A percentile compares a stretch with the other conserved stretches of the same genome.
These are phyloP conservation scores for Agonopterix heracliana DNA, from an alignment of 2,888 invertebrate species.

Conservation along the genomic window DNA sequence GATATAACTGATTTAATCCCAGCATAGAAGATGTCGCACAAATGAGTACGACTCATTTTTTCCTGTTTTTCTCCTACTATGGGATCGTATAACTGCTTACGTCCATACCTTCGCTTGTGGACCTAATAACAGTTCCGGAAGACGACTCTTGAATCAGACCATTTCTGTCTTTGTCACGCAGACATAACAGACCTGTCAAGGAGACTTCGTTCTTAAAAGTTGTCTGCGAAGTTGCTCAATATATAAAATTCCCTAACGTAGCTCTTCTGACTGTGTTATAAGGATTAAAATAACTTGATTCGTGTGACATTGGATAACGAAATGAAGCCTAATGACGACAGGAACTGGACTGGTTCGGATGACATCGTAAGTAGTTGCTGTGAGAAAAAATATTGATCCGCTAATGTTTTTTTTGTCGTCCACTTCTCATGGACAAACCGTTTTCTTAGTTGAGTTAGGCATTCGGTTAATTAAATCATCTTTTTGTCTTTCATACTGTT, in stretches of 20 bases:
- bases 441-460: background rate
- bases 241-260: too few species aligned
- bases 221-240: too few species aligned
- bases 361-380: conserved; percentile 18
- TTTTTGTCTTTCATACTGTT: too few species aligned
- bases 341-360: conserved; percentile 42
- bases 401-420: conserved; percentile 1
- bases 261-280: too few species aligned
- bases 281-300: too few species aligned
- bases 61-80: conserved; percentile 7
- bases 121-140: too few species aligned
- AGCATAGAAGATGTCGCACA: conserved; percentile 4
- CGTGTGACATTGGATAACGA: too few species aligned
- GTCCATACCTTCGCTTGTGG: background rate
- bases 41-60: conserved; percentile 5
- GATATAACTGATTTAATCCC: background rate
- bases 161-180: too few species aligned
- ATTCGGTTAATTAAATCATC: background rate
- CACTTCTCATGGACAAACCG: conserved; percentile 1
- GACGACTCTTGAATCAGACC: too few species aligned
- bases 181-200: too few species aligned
- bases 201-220: too few species aligned
- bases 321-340: conserved; percentile 37
- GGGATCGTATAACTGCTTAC: background rate
- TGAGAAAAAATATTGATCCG: conserved; percentile 21